Base-by-base conservation (phyloP, 92 coral and sea anemone species). In the Porites evermanni region DNA sequence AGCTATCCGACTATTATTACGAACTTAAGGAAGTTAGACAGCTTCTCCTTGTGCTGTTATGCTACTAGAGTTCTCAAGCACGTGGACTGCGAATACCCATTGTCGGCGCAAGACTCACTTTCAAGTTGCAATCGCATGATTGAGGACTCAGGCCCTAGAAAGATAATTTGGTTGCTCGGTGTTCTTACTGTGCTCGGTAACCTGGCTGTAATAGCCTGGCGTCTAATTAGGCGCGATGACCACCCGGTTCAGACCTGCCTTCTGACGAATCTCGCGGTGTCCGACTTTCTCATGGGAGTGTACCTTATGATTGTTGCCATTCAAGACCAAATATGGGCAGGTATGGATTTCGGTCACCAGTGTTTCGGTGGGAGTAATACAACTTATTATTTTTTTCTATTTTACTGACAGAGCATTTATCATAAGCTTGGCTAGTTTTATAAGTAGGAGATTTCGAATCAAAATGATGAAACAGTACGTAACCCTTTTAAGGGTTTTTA, bases 81-180 rank as follows among this genome's bases (percentile, higher is more conserved):
- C 47, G 79, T 93, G 8, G 20, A 38, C 38, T 93, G 95, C 66
- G 79, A 79, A 11, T 70, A 72, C n/a, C 63, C 85, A 11, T 59
- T 63, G n/a, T 14, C 53, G 54, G 76, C 21, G 53, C 66, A 64
- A 23, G 86, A 86, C 26, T 91, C 78, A 1, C 89, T 93, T 81
- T 93, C 96, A 51, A 90, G 86, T 81, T 93, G 95, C 24, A 87
- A 86, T 29, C 91, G 88, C 44, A 81, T 92, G 95, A 86, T 91
- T 23, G 89, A 88, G 53, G 86, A 79, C 65, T 8, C 64, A 64
- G 89, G 89, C 24, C 86, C 88, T n/a, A 77, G 90, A 58, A 63
- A 73, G 76, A 86, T 80, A 52, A 82, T 93, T 23, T 93, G 95
- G 95, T 58, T 93, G 65, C 80, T 93, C 6, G 95, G 95, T 26